Evolutionary conservation across 2,797 vertebrate genomes (phyloP), one percentile per base, ranked within the genome.

Genomic region (Pseudocheirus occidentalis): DNA sequence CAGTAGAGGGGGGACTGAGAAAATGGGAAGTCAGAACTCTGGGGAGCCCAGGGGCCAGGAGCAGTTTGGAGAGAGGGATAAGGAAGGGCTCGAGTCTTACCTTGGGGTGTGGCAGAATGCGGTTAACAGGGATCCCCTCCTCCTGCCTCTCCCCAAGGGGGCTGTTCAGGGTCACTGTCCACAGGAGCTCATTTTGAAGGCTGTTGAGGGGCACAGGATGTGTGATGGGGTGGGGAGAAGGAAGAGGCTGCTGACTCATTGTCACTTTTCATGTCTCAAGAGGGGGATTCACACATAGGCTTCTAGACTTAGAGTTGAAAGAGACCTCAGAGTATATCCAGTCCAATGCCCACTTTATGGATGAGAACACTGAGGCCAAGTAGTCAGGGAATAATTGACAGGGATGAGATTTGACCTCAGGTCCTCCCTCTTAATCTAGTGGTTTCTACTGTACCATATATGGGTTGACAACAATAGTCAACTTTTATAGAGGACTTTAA

Each of bases 91-190:
- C 29, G 52, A 46, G 18, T 81, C 94, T 91, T 95, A 99, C 99
- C 99, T 99, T 99, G 73, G 99, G 99, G 95, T 99, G 99, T 90
- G 98, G 98, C 96, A 99, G 98, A 98, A 99, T 99, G 46, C 99
- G 99, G 96, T 99, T 99, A 96, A 99, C 98, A 11, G 98, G 99
- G 97, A 99, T 98, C 34, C 98, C 97, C 97, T 97, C 98, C 95
- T 99, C 99, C 0, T 94, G 96, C 98, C 99, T 99, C 90, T 98
- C 99, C 93, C 99, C 99, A 96, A 99, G 98, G 14, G 99, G 99
- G 97, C 99, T 99, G 0, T 99, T 99, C 95, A 99, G 98, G 6
- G 99, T 99, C 66, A 99, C 99, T 0, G 99, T 99, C 99, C 99
- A 99, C 3, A 99, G 99, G 97, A 99, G 98, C 98, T 99, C 99